Percentiles rank a stretch among this genome's conserved stretches.
Conservation (phyloP, 2,113 vertebrate genomes). For the Tretioscincus oriximinensis region DNA sequence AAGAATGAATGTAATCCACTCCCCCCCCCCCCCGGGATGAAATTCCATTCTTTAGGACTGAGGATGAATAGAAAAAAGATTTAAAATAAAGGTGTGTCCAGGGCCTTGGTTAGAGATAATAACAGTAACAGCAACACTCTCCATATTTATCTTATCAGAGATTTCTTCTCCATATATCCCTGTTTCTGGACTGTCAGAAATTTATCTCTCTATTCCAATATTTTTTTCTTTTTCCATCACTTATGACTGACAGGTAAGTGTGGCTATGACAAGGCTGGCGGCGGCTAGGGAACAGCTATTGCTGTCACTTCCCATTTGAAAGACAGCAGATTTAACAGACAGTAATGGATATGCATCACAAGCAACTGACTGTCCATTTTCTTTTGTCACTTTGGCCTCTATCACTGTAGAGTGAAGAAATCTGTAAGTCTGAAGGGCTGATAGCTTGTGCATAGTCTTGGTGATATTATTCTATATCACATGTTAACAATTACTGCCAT, state of each 20-base stretch:
- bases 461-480: neutral
- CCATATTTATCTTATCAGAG: neutral
- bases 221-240: constrained; percentile 33
- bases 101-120: too few relatives aligned
- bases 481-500: neutral
- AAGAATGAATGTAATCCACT: too few relatives aligned
- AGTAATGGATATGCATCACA: constrained; percentile 47
- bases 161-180: constrained; percentile 12
- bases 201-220: constrained; percentile 27
- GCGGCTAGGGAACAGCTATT: constrained; percentile 52
- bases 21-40: too few relatives aligned
- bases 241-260: constrained; percentile 52
- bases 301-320: constrained; percentile 52
- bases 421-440: neutral
- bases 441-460: neutral
- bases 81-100: too few relatives aligned
- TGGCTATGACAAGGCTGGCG: constrained; percentile 46
- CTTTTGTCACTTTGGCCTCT: neutral
- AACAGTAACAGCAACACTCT: neutral
- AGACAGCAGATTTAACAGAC: constrained; percentile 41
- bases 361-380: constrained; percentile 17
- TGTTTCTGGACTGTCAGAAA: constrained; percentile 11
- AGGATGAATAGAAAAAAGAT: too few relatives aligned
- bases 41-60: too few relatives aligned
- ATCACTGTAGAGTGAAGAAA: neutral